A percentile compares a stretch with the other conserved stretches of the same genome.
Evolutionary conservation across 2,113 vertebrate genomes (phyloP).

Genomic region (Rhabdornis inornatus): DNA sequence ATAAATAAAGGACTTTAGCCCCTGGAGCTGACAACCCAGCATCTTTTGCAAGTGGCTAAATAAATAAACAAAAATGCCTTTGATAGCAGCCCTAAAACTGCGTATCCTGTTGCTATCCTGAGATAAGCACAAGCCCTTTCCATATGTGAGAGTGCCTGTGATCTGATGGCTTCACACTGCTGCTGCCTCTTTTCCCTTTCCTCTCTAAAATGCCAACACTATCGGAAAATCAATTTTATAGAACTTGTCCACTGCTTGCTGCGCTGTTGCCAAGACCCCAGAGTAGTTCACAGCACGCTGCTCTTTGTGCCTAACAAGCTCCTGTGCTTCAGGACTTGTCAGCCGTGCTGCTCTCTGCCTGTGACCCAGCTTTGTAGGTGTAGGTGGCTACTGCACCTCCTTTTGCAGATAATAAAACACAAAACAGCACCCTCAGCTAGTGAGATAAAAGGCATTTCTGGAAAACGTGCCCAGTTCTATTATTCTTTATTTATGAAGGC

Average conservation of each 20-base stretch:
- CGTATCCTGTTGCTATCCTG: not conserved
- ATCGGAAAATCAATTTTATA: constrained; percentile 24
- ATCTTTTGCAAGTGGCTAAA: constrained; percentile 14
- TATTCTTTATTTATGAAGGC: not conserved
- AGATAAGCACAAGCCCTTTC: constrained; percentile 37
- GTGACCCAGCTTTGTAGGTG: not conserved
- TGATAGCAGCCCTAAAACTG: not conserved
- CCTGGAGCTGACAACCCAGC: not conserved
- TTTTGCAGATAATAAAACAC: not conserved
- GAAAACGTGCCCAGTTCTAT: not conserved
- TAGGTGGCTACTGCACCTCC: not conserved
- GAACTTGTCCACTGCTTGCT: not conserved
- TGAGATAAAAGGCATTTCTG: not conserved
- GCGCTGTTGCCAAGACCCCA: not conserved
- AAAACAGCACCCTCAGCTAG: not conserved
- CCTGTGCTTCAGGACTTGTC: not conserved
- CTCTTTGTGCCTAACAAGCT: not conserved
- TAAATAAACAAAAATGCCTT: not conserved
- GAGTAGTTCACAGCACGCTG: not conserved
- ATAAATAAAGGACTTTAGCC: not conserved
- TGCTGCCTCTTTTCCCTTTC: not conserved
- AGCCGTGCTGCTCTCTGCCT: not conserved
- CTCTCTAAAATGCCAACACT: constrained; percentile 1
- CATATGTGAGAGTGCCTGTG: not conserved
- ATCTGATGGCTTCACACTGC: not conserved